Base-by-base conservation (phyloP, 2,888 invertebrate genomes). In the Gymnosoma rotundatum region DNA sequence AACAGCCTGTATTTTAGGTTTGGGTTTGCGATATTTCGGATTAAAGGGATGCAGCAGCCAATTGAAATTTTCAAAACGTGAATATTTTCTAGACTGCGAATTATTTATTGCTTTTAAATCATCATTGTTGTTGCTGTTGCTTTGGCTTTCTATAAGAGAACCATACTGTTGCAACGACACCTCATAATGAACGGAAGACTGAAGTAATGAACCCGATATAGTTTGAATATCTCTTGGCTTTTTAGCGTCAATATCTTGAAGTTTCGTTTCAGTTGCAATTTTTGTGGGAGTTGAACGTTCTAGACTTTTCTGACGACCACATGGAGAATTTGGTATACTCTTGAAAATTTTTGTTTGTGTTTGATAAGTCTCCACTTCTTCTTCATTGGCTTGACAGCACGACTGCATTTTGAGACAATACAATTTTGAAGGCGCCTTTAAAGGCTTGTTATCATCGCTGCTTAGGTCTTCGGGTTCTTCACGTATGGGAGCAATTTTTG, bases 1-100 rank as follows among this genome's bases (percentile, higher is more conserved):
- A 12, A 91, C 90, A 0, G 91, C 91, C 16, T 88, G 87, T 8
- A 88, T 87, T 85, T 87, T 87, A 0, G 86, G 66, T 69, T 87
- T 87, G 0, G 81, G 18, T 48, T 48, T 72, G 32, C 50, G 45
- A 20, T 64, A 73, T 79, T 81, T 61, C 16, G 38, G 25, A 21
- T 87, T 89, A 72, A 90, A 90, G 14, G 91, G 88, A 80, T 87
- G 88, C 8, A 88, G 81, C 2, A 90, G 83, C 90, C 90, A 91
- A 72, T 87, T 86, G 0, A 89, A 74, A 0, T 88, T 86, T 9
- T 87, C 87, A 0, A 87, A 74, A 52, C 86, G 74, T 7, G 54
- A 74, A 50, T 80, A 75, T 45, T 58, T 76, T 60, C 61, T 21
- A 9, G 52, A 70, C 16, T 32, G 64, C 14, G 75, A 18, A n/a